Percentiles rank a stretch among this genome's conserved stretches.
These are phyloP conservation scores for Sciaenops ocellatus DNA, from an alignment of 2,797 vertebrate genomes.

Conservation along the genomic window DNA sequence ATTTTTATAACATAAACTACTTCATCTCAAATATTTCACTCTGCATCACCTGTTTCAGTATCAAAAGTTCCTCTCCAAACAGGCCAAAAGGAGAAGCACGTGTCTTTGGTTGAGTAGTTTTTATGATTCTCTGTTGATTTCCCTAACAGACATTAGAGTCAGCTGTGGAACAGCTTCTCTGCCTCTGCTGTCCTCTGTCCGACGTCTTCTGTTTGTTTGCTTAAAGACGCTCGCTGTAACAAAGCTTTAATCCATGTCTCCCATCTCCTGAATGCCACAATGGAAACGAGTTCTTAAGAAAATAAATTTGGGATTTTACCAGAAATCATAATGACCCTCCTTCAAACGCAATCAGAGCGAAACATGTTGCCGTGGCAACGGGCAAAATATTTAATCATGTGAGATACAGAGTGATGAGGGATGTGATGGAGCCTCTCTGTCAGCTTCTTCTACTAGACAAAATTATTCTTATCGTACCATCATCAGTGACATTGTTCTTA, in stretches of 20 bases:
- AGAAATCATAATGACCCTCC: neutral
- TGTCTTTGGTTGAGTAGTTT: neutral
- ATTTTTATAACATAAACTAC: too few species aligned
- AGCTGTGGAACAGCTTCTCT: constrained; percentile 18
- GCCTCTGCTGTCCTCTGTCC: constrained; percentile 9
- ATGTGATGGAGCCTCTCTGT: neutral
- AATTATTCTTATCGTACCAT: neutral
- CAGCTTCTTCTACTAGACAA: constrained; percentile 2
- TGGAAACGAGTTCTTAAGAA: neutral
- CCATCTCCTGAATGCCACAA: neutral
- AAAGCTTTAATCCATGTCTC: neutral
- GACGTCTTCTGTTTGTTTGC: neutral
- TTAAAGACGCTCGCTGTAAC: neutral
- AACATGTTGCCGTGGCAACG: neutral
- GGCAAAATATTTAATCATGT: neutral
- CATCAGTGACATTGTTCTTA: constrained; percentile 20
- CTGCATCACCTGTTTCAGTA: too few species aligned
- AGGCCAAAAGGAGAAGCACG: neutral
- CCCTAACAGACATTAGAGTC: constrained; percentile 16
- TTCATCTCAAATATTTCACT: constrained; percentile 7
- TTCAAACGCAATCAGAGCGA: neutral
- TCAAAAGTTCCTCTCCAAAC: neutral
- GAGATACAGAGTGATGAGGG: neutral
- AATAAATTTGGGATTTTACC: neutral
- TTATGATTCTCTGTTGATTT: constrained; percentile 22